Conservation (phyloP, 2,888 invertebrate species). For the Stenoptilia bipunctidactyla region DNA sequence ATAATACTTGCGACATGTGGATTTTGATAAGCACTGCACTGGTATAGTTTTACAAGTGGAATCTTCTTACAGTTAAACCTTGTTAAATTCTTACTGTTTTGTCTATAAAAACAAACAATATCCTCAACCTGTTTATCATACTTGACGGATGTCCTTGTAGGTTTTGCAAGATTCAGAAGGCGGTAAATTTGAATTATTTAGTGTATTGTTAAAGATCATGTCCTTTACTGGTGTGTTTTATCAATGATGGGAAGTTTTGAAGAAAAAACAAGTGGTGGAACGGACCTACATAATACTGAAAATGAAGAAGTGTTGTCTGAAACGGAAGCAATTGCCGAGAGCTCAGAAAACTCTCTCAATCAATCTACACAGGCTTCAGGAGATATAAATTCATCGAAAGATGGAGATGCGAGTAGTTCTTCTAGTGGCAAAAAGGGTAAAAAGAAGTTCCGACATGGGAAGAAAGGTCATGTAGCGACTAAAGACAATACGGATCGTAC, state of each 20-base stretch:
- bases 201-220: no score
- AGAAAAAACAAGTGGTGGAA: no score
- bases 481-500: constrained; percentile 53
- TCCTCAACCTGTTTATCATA: constrained; percentile 65
- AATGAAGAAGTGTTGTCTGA: constrained; percentile 36
- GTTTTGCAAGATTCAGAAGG: constrained; percentile 59
- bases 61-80: no score
- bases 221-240: neutral
- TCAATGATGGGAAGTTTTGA: neutral
- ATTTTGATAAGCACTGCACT: no score
- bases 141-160: constrained; percentile 68
- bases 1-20: neutral
- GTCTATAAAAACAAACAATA: constrained; percentile 15
- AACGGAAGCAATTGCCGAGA: constrained; percentile 33
- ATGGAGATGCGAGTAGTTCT: constrained; percentile 31
- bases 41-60: no score
- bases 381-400: constrained; percentile 42
- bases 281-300: constrained; percentile 25
- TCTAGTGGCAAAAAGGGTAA: constrained; percentile 47
- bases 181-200: constrained; percentile 58
- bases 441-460: constrained; percentile 57
- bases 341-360: constrained; percentile 34
- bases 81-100: neutral
- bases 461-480: constrained; percentile 46
- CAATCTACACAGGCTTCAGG: constrained; percentile 24